Percentiles rank a stretch among this genome's conserved stretches.
phyloP scores from a whole-genome alignment of 2,888 invertebrate genomes.

The Strigamia crassipes region DNA sequence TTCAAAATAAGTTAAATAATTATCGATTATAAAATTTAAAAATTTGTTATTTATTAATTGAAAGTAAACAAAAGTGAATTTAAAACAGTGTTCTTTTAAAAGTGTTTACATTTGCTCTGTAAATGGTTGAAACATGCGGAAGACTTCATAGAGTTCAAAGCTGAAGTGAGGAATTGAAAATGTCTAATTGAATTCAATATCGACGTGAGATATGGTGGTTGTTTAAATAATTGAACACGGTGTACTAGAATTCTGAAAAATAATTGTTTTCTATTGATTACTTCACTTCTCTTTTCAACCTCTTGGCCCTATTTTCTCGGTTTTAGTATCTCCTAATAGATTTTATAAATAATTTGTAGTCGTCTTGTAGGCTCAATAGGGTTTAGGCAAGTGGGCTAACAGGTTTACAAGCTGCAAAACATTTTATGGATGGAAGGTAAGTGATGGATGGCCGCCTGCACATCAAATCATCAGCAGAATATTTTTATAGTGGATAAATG shows the following conservation, averaged over 20 bases:
- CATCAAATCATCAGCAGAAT: slow-evolving; percentile 34
- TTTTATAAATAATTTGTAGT: slow-evolving; percentile 13
- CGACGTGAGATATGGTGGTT: not conserved
- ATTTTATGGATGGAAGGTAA: slow-evolving; percentile 4
- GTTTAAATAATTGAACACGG: not conserved
- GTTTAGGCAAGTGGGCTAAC: slow-evolving; percentile 20
- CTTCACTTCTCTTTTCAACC: not conserved
- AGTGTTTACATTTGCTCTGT: too few relatives aligned
- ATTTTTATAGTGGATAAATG: slow-evolving; percentile 28
- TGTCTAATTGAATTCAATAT: not conserved
- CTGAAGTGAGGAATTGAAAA: too few relatives aligned
- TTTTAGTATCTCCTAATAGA: not conserved
- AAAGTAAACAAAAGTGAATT: too few relatives aligned
- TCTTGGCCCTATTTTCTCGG: not conserved
- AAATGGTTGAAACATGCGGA: too few relatives aligned
- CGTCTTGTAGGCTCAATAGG: not conserved
- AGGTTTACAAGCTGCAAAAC: slow-evolving; percentile 37
- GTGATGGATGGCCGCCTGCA: slow-evolving; percentile 13
- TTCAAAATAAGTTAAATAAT: not conserved
- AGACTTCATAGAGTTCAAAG: too few relatives aligned
- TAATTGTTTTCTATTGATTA: slow-evolving; percentile 20
- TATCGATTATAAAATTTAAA: not conserved
- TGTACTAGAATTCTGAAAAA: not conserved
- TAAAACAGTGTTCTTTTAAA: too few relatives aligned
- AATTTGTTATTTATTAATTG: not conserved